A percentile compares a stretch with the other conserved stretches of the same genome.
These are phyloP conservation scores for Leucopsar rothschildi DNA, from an alignment of 2,113 vertebrate species.

Conservation along the genomic window DNA sequence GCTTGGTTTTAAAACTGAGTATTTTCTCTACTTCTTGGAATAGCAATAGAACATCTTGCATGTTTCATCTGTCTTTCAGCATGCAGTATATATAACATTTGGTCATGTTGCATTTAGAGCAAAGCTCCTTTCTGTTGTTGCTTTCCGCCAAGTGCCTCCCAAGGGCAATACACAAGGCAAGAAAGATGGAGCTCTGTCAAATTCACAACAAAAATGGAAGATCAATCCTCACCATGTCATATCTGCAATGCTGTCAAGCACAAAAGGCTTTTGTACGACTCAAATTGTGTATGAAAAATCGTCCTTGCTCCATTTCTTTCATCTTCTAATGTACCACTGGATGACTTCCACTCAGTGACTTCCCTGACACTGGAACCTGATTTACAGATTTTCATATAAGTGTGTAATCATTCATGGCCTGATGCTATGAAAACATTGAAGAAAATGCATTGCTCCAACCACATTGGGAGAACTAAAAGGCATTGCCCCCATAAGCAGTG, in stretches of 20 bases:
- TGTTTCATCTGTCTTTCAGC: neutral
- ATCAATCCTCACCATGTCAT: neutral
- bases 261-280: neutral
- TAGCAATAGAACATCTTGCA: neutral
- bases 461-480: accelerated
- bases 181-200: neutral
- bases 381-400: neutral
- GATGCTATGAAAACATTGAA: neutral
- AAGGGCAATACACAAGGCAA: neutral
- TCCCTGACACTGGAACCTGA: neutral
- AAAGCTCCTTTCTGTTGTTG: neutral
- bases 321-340: neutral
- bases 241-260: neutral
- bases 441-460: neutral
- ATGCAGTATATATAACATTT: neutral
- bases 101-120: neutral
- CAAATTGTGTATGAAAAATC: neutral
- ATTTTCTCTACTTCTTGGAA: neutral
- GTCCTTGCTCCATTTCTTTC: neutral
- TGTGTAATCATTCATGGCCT: neutral
- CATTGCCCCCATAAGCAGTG: neutral
- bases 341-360: neutral
- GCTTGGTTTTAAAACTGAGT: neutral
- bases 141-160: neutral
- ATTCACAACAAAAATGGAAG: neutral